Conservation (phyloP, 1,140 invertebrate genomes). For the Pomacea maculata region DNA sequence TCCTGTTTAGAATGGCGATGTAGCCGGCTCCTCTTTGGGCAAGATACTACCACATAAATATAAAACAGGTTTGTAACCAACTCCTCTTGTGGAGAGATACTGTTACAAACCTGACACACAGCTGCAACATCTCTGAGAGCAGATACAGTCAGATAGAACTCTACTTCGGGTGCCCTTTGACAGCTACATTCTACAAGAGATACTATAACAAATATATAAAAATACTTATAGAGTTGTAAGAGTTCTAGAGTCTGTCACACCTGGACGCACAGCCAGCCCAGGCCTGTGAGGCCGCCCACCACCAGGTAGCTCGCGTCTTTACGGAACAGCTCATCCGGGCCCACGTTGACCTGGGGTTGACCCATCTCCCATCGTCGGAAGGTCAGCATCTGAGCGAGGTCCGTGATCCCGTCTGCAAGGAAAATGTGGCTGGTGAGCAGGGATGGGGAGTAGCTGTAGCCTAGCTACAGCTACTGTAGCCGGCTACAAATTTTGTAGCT, state of each 20-base stretch:
- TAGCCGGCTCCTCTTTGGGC: slow-evolving; percentile 41
- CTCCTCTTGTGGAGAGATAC: too few relatives aligned
- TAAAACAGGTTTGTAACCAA: too few relatives aligned
- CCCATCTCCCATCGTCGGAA: slow-evolving; percentile 1
- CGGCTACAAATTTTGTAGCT: too few relatives aligned
- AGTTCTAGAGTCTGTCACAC: too few relatives aligned
- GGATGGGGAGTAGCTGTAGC: too few relatives aligned
- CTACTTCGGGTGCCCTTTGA: too few relatives aligned
- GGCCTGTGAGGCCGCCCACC: slow-evolving; percentile 51
- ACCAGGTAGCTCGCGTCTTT: slow-evolving; percentile 42
- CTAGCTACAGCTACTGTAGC: too few relatives aligned
- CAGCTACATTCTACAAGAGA: too few relatives aligned
- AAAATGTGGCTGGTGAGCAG: not conserved
- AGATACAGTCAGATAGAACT: slow-evolving; percentile 8
- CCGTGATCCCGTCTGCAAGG: not conserved
- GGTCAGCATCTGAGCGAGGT: not conserved
- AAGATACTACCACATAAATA: slow-evolving; percentile 18
- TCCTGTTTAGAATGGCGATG: slow-evolving; percentile 38
- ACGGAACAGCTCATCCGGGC: slow-evolving; percentile 23
- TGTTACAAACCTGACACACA: too few relatives aligned
- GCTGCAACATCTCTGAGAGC: slow-evolving; percentile 24
- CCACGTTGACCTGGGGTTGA: slow-evolving; percentile 4
- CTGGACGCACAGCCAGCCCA: slow-evolving; percentile 47
- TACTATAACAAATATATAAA: too few relatives aligned
- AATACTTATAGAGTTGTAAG: too few relatives aligned